Percentiles rank a stretch among this genome's conserved stretches.
phyloP scores from a whole-genome alignment of 1,140 invertebrate species.

The Metaphire vulgaris region DNA sequence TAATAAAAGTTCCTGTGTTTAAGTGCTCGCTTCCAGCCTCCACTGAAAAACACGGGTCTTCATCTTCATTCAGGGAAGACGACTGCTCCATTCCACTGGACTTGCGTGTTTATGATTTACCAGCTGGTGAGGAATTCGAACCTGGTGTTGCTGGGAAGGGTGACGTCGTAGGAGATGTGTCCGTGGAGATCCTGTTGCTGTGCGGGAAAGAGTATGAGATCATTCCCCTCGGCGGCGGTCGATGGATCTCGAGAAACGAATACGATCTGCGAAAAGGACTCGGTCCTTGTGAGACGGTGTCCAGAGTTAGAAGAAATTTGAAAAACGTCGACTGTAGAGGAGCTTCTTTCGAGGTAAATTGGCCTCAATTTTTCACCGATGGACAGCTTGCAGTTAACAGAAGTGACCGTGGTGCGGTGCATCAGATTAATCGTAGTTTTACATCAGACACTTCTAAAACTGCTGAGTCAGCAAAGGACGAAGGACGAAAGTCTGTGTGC shows the following conservation, averaged over 20 bases:
- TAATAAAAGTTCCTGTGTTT: neutral
- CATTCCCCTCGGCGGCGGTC: slow-evolving; percentile 23
- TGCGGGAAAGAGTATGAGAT: slow-evolving; percentile 30
- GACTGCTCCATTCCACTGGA: neutral
- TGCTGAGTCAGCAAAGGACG: too few species aligned
- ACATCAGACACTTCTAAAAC: too few species aligned
- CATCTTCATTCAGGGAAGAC: neutral
- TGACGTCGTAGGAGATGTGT: neutral
- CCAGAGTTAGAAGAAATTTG: too few species aligned
- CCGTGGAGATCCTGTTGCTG: slow-evolving; percentile 26
- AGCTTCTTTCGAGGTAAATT: too few species aligned
- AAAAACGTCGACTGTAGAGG: too few species aligned
- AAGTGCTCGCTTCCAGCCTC: neutral
- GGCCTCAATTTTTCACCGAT: too few species aligned
- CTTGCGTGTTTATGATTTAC: neutral
- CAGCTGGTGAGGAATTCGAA: neutral
- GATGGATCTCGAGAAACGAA: slow-evolving; percentile 29
- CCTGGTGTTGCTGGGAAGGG: too few species aligned
- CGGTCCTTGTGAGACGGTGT: neutral
- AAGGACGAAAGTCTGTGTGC: too few species aligned
- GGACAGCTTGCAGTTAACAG: too few species aligned
- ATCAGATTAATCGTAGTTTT: too few species aligned
- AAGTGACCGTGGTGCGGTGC: too few species aligned
- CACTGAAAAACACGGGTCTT: too few species aligned
- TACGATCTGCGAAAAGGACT: slow-evolving; percentile 24